These are phyloP conservation scores for Passer montanus DNA, from an alignment of 2,113 vertebrate genomes.

Conservation along the genomic window DNA sequence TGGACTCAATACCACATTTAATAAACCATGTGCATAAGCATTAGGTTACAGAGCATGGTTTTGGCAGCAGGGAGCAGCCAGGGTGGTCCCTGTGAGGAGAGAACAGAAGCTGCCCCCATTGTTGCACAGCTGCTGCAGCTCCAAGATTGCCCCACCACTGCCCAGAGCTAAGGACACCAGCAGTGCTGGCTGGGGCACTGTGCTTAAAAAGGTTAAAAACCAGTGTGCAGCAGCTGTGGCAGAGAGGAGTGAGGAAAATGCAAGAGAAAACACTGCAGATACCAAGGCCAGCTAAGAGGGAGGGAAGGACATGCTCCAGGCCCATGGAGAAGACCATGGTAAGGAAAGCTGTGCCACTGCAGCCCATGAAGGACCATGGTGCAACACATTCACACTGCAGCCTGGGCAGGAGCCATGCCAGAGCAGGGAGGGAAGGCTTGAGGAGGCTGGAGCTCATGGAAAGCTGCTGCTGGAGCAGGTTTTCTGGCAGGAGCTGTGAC, in stretches of 20 bases:
- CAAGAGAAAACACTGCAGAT: neutral
- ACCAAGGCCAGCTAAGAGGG: neutral
- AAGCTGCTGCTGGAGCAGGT: neutral
- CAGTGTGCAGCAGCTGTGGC: neutral
- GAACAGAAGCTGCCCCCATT: neutral
- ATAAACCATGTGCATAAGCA: too few species aligned
- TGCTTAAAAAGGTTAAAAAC: neutral
- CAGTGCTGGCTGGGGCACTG: neutral
- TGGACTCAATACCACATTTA: accelerated
- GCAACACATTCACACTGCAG: neutral
- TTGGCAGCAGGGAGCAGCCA: neutral
- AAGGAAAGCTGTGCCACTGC: neutral
- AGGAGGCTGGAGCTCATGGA: neutral
- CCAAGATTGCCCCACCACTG: neutral
- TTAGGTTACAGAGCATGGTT: neutral
- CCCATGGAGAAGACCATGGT: neutral
- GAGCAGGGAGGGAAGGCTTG: neutral
- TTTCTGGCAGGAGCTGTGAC: neutral
- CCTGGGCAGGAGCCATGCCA: neutral
- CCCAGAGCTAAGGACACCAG: neutral
- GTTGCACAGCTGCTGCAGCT: neutral
- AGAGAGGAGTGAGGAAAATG: neutral
- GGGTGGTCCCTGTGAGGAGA: neutral
- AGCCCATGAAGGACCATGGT: neutral
- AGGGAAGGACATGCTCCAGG: neutral